phyloP scores from a whole-genome alignment of 2,888 invertebrate species.

The Hipparchia semele region DNA sequence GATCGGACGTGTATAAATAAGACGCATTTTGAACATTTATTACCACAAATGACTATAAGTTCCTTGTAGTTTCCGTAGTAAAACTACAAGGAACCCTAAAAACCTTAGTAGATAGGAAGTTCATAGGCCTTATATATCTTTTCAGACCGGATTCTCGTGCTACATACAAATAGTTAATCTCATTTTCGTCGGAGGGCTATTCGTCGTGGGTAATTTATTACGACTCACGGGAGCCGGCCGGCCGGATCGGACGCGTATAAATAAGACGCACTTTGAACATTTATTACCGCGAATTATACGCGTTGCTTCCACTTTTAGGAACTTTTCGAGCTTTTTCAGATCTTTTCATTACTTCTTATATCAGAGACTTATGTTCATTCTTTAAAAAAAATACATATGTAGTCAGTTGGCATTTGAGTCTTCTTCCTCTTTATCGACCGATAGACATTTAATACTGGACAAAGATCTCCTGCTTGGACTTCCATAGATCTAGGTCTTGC shows the following conservation, averaged over 20 bases:
- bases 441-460: too few species aligned
- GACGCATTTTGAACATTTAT: constrained; percentile 26
- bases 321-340: neutral
- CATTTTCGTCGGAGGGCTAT: constrained; percentile 26
- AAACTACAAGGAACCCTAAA: too few species aligned
- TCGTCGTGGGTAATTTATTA: constrained; percentile 25
- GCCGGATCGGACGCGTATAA: constrained; percentile 25
- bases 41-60: neutral
- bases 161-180: constrained; percentile 30
- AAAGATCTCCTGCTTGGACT: too few species aligned
- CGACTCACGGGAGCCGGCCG: constrained; percentile 20
- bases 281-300: constrained; percentile 27
- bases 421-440: too few species aligned
- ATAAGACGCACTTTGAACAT: constrained; percentile 26
- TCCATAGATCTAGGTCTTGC: too few species aligned
- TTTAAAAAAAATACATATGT: too few species aligned
- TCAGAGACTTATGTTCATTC: too few species aligned
- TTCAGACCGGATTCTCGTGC: constrained; percentile 13
- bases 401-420: too few species aligned
- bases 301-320: constrained; percentile 8
- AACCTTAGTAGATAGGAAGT: neutral
- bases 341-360: too few species aligned
- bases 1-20: constrained; percentile 26
- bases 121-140: constrained; percentile 3
- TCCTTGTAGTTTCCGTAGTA: too few species aligned